Evolutionary conservation across 2,888 invertebrate genomes (phyloP).

Genomic region (Acronicta psi): DNA sequence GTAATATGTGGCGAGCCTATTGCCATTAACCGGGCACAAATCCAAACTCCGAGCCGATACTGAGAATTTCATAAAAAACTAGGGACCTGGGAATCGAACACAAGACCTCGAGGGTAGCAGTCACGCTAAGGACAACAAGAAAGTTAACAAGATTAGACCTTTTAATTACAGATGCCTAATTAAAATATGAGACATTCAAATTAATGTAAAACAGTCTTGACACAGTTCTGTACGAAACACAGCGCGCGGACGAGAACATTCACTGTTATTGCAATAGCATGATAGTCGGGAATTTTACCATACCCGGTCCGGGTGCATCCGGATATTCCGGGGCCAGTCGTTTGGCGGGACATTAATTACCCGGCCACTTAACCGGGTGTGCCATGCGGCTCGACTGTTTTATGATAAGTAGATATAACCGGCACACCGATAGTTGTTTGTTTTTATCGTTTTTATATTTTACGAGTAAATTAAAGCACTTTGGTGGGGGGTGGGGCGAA

Average conservation of each 20-base stretch:
- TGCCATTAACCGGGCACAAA: too few species aligned
- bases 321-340: slow-evolving; percentile 69
- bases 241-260: slow-evolving; percentile 34
- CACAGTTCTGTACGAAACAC: slow-evolving; percentile 36
- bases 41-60: too few species aligned
- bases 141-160: too few species aligned
- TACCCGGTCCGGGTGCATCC: slow-evolving; percentile 64
- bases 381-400: slow-evolving; percentile 57
- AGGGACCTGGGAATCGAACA: too few species aligned
- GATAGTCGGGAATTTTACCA: slow-evolving; percentile 62
- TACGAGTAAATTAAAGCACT: slow-evolving; percentile 31
- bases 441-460: slow-evolving; percentile 45
- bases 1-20: too few species aligned
- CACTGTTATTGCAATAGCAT: slow-evolving; percentile 49
- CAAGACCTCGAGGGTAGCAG: too few species aligned
- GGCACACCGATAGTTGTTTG: slow-evolving; percentile 38
- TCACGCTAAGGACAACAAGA: too few species aligned
- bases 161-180: slow-evolving; percentile 1
- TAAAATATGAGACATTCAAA: slow-evolving; percentile 9
- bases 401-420: slow-evolving; percentile 53
- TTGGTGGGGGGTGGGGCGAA: not conserved
- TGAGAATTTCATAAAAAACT: too few species aligned
- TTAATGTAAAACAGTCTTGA: slow-evolving; percentile 37
- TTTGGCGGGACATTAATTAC: slow-evolving; percentile 79
- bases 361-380: slow-evolving; percentile 71